phyloP scores from a whole-genome alignment of 2,797 vertebrate species.

The Syndactyla subalaris region DNA sequence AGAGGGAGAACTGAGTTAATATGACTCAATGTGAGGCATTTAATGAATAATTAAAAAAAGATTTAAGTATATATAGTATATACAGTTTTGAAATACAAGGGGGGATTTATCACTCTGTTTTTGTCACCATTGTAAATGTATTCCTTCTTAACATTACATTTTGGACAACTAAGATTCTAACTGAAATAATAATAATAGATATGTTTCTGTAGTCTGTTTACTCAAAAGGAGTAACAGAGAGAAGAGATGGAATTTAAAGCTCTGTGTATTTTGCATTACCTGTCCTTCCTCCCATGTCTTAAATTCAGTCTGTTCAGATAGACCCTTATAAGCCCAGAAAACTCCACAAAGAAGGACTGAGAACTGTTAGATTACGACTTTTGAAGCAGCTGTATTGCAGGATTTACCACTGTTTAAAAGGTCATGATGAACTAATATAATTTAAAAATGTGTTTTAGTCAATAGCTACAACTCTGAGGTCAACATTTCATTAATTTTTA shows the following conservation, averaged over 20 bases:
- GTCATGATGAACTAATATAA: background rate
- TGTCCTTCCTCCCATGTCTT: background rate
- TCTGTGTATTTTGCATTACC: background rate
- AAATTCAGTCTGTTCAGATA: background rate
- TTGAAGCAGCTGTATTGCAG: background rate
- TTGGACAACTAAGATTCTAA: background rate
- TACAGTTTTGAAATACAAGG: background rate
- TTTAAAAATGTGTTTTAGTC: background rate
- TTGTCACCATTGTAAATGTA: background rate
- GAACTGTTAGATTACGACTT: background rate
- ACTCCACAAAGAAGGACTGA: background rate
- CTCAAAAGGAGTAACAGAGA: background rate
- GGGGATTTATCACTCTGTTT: background rate
- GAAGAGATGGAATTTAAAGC: background rate
- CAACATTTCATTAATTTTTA: background rate
- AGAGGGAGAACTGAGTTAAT: background rate
- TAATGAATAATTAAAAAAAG: background rate
- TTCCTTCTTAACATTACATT: background rate
- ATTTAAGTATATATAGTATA: background rate
- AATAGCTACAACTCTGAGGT: background rate
- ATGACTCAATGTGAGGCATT: background rate
- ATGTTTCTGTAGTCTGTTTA: background rate
- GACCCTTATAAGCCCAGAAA: background rate
- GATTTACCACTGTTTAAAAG: background rate
- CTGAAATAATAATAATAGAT: background rate